Evolutionary conservation across 1,140 invertebrate species (phyloP), one percentile per base, ranked within the genome.

Genomic region (Oreohelix idahoensis): DNA sequence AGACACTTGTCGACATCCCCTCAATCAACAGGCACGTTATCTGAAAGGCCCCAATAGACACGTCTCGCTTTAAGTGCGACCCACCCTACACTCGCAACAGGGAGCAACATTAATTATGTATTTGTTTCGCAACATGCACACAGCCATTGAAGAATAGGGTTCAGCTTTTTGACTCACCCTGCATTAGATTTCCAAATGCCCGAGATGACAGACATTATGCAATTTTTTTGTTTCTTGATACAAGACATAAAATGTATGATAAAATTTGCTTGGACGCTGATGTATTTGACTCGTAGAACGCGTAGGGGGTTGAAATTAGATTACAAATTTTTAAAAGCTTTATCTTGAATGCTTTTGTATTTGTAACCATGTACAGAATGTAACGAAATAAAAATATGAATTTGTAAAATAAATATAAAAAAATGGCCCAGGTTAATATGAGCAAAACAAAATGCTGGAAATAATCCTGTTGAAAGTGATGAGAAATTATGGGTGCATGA

Each of bases 121-220:
- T 66, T 66, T 66, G n/a, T 66, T 66, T 35, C 63, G 29, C 63
- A 66, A 66, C 63, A 66, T 66, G 63, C 63, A 17, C 63, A 66
- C 29, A 13, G n/a, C 63, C 4, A 32, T 66, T 4, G n/a, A 66
- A 66, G 29, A 66, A 66, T 66, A 2, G 63, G 29, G 63, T 66
- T 66, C 63, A 66, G 63, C n/a, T 66, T 66, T 66, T 66, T 66
- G 63, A 66, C 29, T 66, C 63, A 66, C 29, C 63, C 63, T 13
- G 63, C n/a, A 35, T 58, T 58, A 23, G 51, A 58, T 58, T 58
- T 58, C 51, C 10, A 58, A 58, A 58, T 58, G 51, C 51, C 1
- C 23, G 23, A n/a, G n/a, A n/a, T n/a, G 17, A 58, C 8, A 2
- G 10, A 58, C 51, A 58, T 58, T 15, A 58, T 58, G 51, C n/a